These are phyloP conservation scores for Enchytraeus crypticus DNA, from an alignment of 2,888 invertebrate genomes.

Conservation along the genomic window DNA sequence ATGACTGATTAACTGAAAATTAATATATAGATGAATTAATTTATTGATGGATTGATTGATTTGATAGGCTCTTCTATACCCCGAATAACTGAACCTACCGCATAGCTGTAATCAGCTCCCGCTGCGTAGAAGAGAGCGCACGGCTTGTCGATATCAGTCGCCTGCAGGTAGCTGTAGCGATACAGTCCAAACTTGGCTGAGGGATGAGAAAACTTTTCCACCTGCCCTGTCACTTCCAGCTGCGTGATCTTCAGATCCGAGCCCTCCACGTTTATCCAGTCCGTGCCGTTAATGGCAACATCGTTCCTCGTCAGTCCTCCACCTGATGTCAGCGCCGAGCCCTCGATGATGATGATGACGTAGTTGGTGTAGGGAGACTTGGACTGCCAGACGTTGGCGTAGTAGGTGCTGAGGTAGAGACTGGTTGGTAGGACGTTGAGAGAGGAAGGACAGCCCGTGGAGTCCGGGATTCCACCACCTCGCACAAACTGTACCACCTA, in stretches of 20 bases:
- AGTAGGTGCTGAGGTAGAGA: conserved; percentile 1
- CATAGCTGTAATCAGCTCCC: conserved; percentile 1
- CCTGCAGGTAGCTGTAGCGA: background rate
- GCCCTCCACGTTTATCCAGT: background rate
- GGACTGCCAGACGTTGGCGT: too few species aligned
- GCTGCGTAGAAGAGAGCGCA: conserved; percentile 1
- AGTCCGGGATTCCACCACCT: too few species aligned
- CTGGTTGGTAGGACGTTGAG: background rate
- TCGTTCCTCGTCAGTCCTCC: background rate
- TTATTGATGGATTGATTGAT: too few species aligned
- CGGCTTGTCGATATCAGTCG: background rate
- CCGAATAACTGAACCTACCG: too few species aligned
- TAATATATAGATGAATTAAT: too few species aligned
- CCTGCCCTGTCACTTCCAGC: background rate
- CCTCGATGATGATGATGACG: background rate
- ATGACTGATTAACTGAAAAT: too few species aligned
- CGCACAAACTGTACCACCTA: conserved; percentile 6
- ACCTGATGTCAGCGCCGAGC: background rate
- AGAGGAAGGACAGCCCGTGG: background rate
- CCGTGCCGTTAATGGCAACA: background rate
- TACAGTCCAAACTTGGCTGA: background rate
- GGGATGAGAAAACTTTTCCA: background rate
- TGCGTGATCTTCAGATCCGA: background rate
- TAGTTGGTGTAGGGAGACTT: background rate
- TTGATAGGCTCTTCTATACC: too few species aligned